Evolutionary conservation across 1,140 invertebrate genomes (phyloP), one percentile per base, ranked within the genome.

Genomic region (Bombus waltoni): DNA sequence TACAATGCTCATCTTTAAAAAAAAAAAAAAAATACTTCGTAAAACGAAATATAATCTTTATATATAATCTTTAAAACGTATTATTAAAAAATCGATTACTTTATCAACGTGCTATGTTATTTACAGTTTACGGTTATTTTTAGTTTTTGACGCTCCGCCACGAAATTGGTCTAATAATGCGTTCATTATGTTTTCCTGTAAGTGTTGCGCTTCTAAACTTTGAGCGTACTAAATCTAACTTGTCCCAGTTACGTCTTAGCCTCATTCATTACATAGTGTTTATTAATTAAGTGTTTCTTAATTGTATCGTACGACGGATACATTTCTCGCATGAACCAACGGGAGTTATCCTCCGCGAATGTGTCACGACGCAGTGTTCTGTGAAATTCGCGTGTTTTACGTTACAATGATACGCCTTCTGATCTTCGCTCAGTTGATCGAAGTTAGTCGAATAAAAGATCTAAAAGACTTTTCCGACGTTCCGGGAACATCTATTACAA

Each of bases 251-350:
- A 89, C 32, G 62, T 83, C 80, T 79, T 25, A 87, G 79, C 53
- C 73, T 85, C 70, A 53, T 72, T 86, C 32, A 72, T 35, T 71
- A 75, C 42, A 81, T 83, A 86, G 87, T 79, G 79, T 81, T 88
- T 87, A 79, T 88, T 91, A 90, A 90, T 91, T 90, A 92, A 90
- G 90, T 87, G 85, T 40, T 87, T 59, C 66, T 84, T 91, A 91
- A 92, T 89, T 88, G 89, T 77, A 75, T 59, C 77, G 71, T 57
- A 62, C n/a, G 25, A 18, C 35, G 5, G 73, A 44, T 81, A 57
- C 68, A 38, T 82, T 87, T 79, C 75, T 68, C 53, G 59, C 53
- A 70, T 22, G 42, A 68, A 32, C 5, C 66, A 88, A 57, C 32
- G n/a, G 65, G 44, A 22, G 18, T 65, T 53, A 80, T 81, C 79